A percentile compares a stretch with the other conserved stretches of the same genome.
These are phyloP conservation scores for Elmis aenea DNA, from an alignment of 2,888 invertebrate genomes.

Conservation along the genomic window DNA sequence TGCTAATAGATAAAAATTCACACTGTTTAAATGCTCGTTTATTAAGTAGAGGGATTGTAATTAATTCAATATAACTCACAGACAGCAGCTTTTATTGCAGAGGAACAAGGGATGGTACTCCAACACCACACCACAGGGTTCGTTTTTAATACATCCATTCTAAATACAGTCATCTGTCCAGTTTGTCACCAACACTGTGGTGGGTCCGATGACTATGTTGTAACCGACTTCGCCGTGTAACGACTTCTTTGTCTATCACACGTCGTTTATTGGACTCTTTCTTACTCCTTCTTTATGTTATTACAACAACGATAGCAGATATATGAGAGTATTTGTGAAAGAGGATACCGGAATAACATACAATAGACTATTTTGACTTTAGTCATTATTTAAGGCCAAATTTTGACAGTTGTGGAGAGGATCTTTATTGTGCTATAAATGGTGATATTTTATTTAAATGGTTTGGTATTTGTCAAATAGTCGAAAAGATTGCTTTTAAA, in stretches of 20 bases:
- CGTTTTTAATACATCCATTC: slow-evolving; percentile 32
- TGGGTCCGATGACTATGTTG: slow-evolving; percentile 38
- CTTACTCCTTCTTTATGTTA: slow-evolving; percentile 22
- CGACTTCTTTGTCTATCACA: neutral
- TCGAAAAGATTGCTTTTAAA: slow-evolving; percentile 18
- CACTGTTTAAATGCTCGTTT: no score
- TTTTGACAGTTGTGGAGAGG: slow-evolving; percentile 41
- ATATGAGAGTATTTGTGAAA: slow-evolving; percentile 16
- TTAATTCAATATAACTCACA: no score
- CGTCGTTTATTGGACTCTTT: slow-evolving; percentile 15
- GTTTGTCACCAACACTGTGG: slow-evolving; percentile 46
- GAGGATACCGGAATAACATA: slow-evolving; percentile 20
- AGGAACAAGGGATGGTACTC: no score
- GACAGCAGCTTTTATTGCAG: no score
- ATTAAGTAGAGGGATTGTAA: no score
- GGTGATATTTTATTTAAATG: slow-evolving; percentile 20
- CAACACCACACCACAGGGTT: slow-evolving; percentile 25
- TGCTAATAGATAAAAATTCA: no score
- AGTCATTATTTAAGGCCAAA: slow-evolving; percentile 39
- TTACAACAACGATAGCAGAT: slow-evolving; percentile 1
- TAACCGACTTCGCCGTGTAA: slow-evolving; percentile 24
- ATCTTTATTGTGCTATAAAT: slow-evolving; percentile 30
- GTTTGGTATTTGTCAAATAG: slow-evolving; percentile 20
- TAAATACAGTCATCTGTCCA: slow-evolving; percentile 45
- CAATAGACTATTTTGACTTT: slow-evolving; percentile 42